Evolutionary conservation across 2,888 invertebrate genomes (phyloP).

Genomic region (Scaptomyza cyrtandrae): DNA sequence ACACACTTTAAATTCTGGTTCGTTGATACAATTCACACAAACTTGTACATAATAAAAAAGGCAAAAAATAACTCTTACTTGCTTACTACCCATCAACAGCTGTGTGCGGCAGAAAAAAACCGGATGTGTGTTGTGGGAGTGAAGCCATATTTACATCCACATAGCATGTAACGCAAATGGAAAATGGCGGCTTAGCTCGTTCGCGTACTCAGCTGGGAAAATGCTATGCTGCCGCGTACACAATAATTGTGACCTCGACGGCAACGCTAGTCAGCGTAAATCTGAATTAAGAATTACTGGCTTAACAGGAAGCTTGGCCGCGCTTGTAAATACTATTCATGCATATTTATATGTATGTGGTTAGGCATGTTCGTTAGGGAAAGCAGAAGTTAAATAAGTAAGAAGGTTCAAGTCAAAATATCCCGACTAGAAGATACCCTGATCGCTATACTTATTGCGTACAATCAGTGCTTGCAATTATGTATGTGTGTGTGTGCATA

Average conservation of each 20-base stretch:
- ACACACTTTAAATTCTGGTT: not conserved
- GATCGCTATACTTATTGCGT: no score
- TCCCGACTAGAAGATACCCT: no score
- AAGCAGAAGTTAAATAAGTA: conserved; percentile 1
- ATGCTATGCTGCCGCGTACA: conserved; percentile 65
- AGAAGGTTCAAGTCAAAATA: no score
- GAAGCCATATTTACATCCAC: conserved; percentile 25
- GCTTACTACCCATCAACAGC: conserved; percentile 44
- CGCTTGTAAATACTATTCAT: conserved; percentile 8
- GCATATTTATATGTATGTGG: not conserved
- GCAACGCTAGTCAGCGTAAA: conserved; percentile 29
- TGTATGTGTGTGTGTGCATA: no score
- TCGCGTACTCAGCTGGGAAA: conserved; percentile 63
- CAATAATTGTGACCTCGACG: conserved; percentile 40
- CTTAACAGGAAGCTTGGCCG: conserved; percentile 38
- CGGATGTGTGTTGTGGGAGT: conserved; percentile 31
- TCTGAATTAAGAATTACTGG: conserved; percentile 63
- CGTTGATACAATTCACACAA: conserved; percentile 8
- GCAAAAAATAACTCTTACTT: conserved; percentile 12
- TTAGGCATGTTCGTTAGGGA: not conserved
- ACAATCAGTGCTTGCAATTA: no score
- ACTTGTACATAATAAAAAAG: conserved; percentile 15
- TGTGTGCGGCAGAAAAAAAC: conserved; percentile 34
- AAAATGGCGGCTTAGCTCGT: conserved; percentile 54
- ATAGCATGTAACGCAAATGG: conserved; percentile 45